Base-by-base conservation (phyloP, 1,140 invertebrate species). In the Choristoneura fumiferana region DNA sequence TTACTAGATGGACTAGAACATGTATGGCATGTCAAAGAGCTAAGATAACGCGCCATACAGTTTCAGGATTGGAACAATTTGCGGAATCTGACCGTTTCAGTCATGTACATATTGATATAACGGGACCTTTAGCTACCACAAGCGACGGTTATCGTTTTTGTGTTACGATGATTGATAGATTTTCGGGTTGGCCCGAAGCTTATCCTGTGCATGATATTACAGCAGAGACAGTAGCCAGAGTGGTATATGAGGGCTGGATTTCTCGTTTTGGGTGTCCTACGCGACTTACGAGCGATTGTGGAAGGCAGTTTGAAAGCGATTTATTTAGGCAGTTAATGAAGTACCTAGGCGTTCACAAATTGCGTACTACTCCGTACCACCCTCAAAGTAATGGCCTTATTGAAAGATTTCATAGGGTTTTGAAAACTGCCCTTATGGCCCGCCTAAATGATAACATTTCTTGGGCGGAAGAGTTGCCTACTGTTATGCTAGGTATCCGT, bases 381-480 rank as follows among this genome's bases (percentile, higher is more conserved):
- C n/a, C n/a, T n/a, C n/a, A n/a, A n/a, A n/a, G n/a, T n/a, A 89
- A 88, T 49, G 82, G 75, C 10, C 49, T 75, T 17, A 55, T 81
- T 0, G 78, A 89, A 53, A 37, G 76, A 2, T 70, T 69, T 14
- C 77, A 88, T 58, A 35, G 75, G 5, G 39, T 60, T 0, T 18
- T 90, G 0, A 89, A 90, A 55, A 29, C 58, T 14, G 63, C 84
- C 0, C 39, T 88, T 6, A 72, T 57, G 65, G 54, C 59, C 34
- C 17, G 60, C 2, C 40, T 60, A 18, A 34, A 10, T 4, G 9
- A n/a, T 15, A 57, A 57, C 18, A 17, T 38, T 6, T 53, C 8
- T 8, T 84, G 80, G 76, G 53, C 45, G 9, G 34, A 65, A 1
- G 49, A 39, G n/a, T 58, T 87, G 1, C 71, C 82, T 6, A 57